Evolutionary conservation across 2,113 vertebrate species (phyloP).

Genomic region (Collichthys lucidus): DNA sequence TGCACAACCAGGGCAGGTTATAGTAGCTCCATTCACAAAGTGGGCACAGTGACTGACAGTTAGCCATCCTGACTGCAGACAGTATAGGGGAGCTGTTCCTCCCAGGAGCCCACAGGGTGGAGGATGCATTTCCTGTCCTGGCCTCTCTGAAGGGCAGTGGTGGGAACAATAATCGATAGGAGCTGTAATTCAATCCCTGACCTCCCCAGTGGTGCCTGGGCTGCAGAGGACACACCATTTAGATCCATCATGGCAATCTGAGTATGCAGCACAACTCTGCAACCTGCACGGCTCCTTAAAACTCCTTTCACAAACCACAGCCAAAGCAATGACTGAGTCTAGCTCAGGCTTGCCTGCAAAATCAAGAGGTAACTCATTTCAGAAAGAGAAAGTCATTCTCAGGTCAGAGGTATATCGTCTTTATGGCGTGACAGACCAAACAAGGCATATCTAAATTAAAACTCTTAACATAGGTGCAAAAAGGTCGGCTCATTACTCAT

Average conservation of each 20-base stretch:
- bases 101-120: slow-evolving; percentile 67
- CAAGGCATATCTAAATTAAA: slow-evolving; percentile 47
- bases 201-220: slow-evolving; percentile 68
- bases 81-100: slow-evolving; percentile 58
- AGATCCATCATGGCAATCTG: slow-evolving; percentile 56
- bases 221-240: slow-evolving; percentile 72
- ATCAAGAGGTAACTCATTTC: slow-evolving; percentile 49
- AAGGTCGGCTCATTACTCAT: slow-evolving; percentile 41
- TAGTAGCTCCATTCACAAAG: slow-evolving; percentile 64
- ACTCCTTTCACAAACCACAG: not conserved
- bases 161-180: slow-evolving; percentile 78
- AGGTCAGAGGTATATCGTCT: slow-evolving; percentile 24
- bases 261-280: slow-evolving; percentile 46
- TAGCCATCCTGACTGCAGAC: slow-evolving; percentile 56
- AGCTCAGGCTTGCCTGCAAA: slow-evolving; percentile 37
- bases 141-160: slow-evolving; percentile 74
- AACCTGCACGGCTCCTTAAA: slow-evolving; percentile 37
- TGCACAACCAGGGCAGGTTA: slow-evolving; percentile 42
- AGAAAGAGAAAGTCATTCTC: slow-evolving; percentile 24
- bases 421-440: slow-evolving; percentile 31
- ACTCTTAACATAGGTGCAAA: slow-evolving; percentile 27
- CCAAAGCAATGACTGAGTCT: not conserved
- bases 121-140: slow-evolving; percentile 81
- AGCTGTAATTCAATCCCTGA: slow-evolving; percentile 80
- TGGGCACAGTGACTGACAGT: slow-evolving; percentile 60